Evolutionary conservation across 2,888 invertebrate species (phyloP).

Genomic region (Margaritifera margaritifera): DNA sequence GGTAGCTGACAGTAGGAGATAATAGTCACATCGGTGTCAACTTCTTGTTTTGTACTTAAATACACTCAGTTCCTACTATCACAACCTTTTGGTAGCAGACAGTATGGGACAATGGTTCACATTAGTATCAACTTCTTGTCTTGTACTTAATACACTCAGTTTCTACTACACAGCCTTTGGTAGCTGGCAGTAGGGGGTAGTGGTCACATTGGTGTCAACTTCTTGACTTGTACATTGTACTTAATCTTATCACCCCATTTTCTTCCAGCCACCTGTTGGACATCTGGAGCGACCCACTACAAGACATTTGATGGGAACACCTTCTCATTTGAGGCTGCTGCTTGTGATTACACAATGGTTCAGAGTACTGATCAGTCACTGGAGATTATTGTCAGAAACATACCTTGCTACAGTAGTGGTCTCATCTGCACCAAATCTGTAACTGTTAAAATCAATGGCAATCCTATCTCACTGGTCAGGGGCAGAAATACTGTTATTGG

Average conservation of each 20-base stretch:
- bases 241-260: background rate
- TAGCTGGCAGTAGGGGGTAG: no score
- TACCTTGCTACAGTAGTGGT: constrained; percentile 87
- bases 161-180: no score
- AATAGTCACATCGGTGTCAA: no score
- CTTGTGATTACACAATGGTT: constrained; percentile 84
- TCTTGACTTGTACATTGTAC: no score
- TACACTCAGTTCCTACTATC: no score
- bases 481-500: constrained; percentile 44
- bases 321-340: constrained; percentile 87
- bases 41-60: no score
- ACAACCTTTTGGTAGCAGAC: no score
- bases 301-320: constrained; percentile 87
- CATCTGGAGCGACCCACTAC: constrained; percentile 93
- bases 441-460: constrained; percentile 23
- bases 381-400: constrained; percentile 84
- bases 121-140: no score
- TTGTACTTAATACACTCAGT: no score
- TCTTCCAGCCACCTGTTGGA: constrained; percentile 77
- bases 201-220: no score
- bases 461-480: constrained; percentile 34
- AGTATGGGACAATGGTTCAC: no score
- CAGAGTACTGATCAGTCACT: constrained; percentile 73
- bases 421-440: constrained; percentile 85
- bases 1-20: no score